A percentile compares a stretch with the other conserved stretches of the same genome.
phyloP scores from a whole-genome alignment of 2,113 vertebrate species.

The Xenopus laevis region DNA sequence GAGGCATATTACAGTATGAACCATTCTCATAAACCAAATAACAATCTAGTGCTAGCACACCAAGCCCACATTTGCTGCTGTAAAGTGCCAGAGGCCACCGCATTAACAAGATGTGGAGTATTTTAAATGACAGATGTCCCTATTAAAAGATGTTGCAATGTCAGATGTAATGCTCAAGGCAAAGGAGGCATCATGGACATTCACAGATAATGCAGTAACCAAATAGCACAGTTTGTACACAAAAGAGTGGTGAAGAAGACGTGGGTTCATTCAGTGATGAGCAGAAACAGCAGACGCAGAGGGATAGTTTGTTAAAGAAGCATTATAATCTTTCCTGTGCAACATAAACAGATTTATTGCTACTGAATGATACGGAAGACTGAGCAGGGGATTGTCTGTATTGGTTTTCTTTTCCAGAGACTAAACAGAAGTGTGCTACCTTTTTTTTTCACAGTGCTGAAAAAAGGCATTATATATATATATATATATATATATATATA shows the following conservation, averaged over 20 bases:
- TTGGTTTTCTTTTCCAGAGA: too few species aligned
- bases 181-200: conserved; percentile 22
- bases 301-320: conserved; percentile 9
- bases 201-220: conserved; percentile 24
- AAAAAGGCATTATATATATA: too few species aligned
- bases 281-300: not conserved
- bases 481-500: too few species aligned
- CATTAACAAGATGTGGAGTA: conserved; percentile 39
- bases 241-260: conserved; percentile 12
- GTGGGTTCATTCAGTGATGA: conserved; percentile 4
- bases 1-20: conserved; percentile 13
- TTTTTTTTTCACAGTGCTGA: too few species aligned
- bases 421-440: too few species aligned
- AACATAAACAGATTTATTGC: conserved; percentile 10
- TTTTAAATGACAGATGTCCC: conserved; percentile 41
- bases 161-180: conserved; percentile 38
- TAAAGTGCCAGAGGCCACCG: conserved; percentile 27
- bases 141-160: conserved; percentile 39
- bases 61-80: conserved; percentile 21
- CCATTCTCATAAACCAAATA: conserved; percentile 26
- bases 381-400: not conserved
- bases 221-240: conserved; percentile 32
- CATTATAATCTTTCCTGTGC: not conserved
- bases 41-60: conserved; percentile 15
- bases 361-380: not conserved